Evolutionary conservation across 1,140 invertebrate species (phyloP).

Genomic region (Globodera ellingtonae): DNA sequence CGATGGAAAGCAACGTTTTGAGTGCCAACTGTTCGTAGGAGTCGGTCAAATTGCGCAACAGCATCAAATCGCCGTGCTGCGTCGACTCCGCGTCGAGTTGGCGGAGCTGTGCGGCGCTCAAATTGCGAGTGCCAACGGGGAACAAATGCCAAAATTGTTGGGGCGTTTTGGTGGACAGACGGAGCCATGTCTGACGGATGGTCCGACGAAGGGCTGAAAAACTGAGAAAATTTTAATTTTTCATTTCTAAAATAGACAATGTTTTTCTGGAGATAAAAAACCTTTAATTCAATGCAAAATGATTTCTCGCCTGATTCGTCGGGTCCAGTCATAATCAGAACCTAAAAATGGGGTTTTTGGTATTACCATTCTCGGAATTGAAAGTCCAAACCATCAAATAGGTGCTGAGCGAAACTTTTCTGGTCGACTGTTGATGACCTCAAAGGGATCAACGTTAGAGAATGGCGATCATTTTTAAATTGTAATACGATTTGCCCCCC

Average conservation of each 20-base stretch:
- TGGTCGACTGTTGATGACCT: neutral
- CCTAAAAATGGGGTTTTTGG: neutral
- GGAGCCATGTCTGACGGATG: slow-evolving; percentile 62
- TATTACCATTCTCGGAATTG: neutral
- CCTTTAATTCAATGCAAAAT: too few relatives aligned
- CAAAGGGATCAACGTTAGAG: neutral
- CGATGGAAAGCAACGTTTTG: slow-evolving; percentile 46
- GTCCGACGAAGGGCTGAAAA: slow-evolving; percentile 34
- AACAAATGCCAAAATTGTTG: slow-evolving; percentile 43
- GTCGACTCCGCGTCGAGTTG: slow-evolving; percentile 40
- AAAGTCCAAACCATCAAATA: slow-evolving; percentile 45
- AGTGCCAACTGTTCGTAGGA: slow-evolving; percentile 49
- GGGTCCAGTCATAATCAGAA: slow-evolving; percentile 58
- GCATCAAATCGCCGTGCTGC: slow-evolving; percentile 45
- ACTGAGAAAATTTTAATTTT: neutral
- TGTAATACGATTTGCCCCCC: neutral
- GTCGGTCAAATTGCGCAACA: slow-evolving; percentile 53
- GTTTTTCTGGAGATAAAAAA: too few relatives aligned
- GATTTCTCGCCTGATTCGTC: slow-evolving; percentile 7
- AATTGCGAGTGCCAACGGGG: slow-evolving; percentile 51
- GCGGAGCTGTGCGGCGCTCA: slow-evolving; percentile 19
- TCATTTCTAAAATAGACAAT: too few relatives aligned
- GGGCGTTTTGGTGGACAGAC: slow-evolving; percentile 53
- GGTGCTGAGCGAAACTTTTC: slow-evolving; percentile 32
- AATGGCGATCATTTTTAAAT: neutral